Percentiles rank a stretch among this genome's conserved stretches.
Conservation (phyloP, 2,113 vertebrate species). For the Ifrita kowaldi region DNA sequence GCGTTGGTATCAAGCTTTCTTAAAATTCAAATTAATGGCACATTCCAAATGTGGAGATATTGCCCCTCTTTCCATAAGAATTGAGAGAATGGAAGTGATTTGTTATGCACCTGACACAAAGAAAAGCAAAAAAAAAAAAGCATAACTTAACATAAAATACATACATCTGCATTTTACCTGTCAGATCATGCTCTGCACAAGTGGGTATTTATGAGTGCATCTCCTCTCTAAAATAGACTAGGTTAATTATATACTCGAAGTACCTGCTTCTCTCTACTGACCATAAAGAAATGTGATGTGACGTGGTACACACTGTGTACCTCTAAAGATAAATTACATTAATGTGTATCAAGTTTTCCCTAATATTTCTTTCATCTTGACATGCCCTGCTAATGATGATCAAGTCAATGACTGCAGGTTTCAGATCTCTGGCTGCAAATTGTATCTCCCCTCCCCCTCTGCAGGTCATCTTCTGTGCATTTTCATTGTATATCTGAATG, state of each 20-base stretch:
- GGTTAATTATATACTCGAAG: not conserved
- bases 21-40: not conserved
- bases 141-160: not conserved
- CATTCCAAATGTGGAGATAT: not conserved
- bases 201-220: not conserved
- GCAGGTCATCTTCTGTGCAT: not conserved
- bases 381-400: not conserved
- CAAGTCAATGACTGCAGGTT: not conserved
- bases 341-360: not conserved
- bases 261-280: not conserved
- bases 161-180: not conserved
- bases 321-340: not conserved
- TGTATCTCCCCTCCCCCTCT: not conserved
- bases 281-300: not conserved
- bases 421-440: not conserved
- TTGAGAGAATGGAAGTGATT: not conserved
- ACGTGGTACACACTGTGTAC: not conserved
- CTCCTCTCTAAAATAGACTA: not conserved
- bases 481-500: not conserved
- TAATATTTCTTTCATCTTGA: not conserved
- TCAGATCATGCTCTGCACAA: not conserved
- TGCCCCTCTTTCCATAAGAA: not conserved
- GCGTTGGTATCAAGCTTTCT: not conserved
- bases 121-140: not conserved
- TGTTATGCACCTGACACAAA: not conserved